Evolutionary conservation across 2,888 invertebrate species (phyloP).

Genomic region (Cryptus armator): DNA sequence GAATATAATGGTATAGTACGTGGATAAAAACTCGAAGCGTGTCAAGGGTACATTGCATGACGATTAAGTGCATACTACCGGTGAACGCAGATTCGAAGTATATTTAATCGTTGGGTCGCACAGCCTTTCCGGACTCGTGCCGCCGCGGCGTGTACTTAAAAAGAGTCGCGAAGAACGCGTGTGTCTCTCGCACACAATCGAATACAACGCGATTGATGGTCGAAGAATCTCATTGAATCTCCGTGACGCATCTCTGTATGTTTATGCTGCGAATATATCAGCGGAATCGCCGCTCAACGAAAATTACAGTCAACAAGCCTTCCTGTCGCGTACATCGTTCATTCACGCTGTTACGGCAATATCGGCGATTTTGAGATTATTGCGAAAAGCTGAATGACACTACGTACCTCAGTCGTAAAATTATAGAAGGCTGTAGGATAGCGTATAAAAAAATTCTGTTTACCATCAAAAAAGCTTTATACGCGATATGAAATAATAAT

Average conservation of each 20-base stretch:
- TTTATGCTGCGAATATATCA: constrained; percentile 6
- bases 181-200: constrained; percentile 15
- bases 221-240: constrained; percentile 13
- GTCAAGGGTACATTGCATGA: constrained; percentile 72
- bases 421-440: background rate
- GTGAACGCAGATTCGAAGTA: constrained; percentile 19
- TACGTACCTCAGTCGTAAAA: constrained; percentile 5
- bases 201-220: constrained; percentile 36
- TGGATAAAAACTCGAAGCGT: constrained; percentile 28
- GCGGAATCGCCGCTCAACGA: constrained; percentile 24
- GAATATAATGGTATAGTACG: constrained; percentile 47
- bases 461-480: background rate
- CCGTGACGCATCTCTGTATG: constrained; percentile 34
- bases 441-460: constrained; percentile 20
- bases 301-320: constrained; percentile 43
- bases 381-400: constrained; percentile 33
- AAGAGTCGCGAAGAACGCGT: background rate
- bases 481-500: constrained; percentile 10
- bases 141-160: constrained; percentile 1
- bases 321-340: constrained; percentile 8
- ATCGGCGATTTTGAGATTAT: constrained; percentile 1
- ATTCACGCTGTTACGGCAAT: constrained; percentile 28
- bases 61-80: constrained; percentile 50
- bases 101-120: constrained; percentile 57
- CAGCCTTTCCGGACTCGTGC: constrained; percentile 63